These are phyloP conservation scores for Cotesia congregata DNA, from an alignment of 2,888 invertebrate species.

Conservation along the genomic window DNA sequence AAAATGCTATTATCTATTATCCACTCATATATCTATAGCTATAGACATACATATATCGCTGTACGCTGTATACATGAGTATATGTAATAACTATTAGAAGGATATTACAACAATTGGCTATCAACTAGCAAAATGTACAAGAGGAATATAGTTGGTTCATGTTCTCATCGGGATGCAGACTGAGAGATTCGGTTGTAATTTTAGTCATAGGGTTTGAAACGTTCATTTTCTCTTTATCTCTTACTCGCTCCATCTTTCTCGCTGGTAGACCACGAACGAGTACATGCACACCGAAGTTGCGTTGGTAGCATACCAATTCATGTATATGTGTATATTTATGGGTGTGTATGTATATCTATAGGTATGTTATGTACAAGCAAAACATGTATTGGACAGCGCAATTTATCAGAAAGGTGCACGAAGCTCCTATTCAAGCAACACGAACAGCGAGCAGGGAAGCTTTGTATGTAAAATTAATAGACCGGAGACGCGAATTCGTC, in stretches of 20 bases:
- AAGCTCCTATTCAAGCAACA: slow-evolving; percentile 19
- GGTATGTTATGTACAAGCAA: slow-evolving; percentile 22
- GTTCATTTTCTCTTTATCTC: not conserved
- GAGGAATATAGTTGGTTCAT: not conserved
- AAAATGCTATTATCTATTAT: not conserved
- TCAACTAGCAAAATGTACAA: slow-evolving; percentile 5
- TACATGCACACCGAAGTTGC: not conserved
- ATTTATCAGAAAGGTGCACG: slow-evolving; percentile 46
- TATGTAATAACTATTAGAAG: not conserved
- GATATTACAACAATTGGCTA: slow-evolving; percentile 20
- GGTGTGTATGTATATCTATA: not conserved
- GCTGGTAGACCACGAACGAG: not conserved
- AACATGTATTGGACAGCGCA: slow-evolving; percentile 47
- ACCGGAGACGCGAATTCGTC: slow-evolving; percentile 31
- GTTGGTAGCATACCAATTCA: slow-evolving; percentile 10
- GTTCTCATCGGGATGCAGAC: not conserved
- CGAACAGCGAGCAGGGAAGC: not conserved
- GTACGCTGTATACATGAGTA: not conserved
- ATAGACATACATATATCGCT: no score
- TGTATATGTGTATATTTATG: slow-evolving; percentile 9
- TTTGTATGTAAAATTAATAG: slow-evolving; percentile 24
- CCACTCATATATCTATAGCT: not conserved
- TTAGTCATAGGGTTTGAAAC: slow-evolving; percentile 14
- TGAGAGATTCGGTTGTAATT: slow-evolving; percentile 5
- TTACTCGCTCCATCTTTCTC: not conserved